Conservation (phyloP, 2,797 vertebrate species). For the Arctocebus calabarensis region DNA sequence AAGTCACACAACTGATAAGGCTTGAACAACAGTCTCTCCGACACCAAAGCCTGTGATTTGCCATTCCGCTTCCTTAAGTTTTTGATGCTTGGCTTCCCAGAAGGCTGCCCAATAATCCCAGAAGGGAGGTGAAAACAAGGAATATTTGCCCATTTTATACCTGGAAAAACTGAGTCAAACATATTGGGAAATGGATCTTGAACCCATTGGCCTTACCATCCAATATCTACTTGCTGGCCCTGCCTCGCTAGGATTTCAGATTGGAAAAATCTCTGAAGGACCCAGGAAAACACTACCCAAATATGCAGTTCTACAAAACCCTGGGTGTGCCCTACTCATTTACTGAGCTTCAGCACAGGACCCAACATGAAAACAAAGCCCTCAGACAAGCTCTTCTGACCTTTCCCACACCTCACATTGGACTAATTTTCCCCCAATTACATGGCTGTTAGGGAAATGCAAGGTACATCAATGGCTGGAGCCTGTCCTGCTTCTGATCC, state of each 20-base stretch:
- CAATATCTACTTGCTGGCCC: not conserved
- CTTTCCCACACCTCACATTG: conserved; percentile 55
- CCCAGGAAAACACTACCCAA: not conserved
- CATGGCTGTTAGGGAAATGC: conserved; percentile 36
- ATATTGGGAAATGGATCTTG: not conserved
- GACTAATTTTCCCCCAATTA: conserved; percentile 70
- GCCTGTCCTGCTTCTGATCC: conserved; percentile 53
- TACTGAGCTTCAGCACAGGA: not conserved
- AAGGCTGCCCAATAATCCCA: not conserved
- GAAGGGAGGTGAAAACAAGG: not conserved
- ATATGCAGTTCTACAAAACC: not conserved
- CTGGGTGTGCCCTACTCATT: not conserved
- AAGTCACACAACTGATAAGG: not conserved
- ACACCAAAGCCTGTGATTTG: not conserved
- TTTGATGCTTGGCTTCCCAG: not conserved
- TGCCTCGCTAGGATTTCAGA: not conserved
- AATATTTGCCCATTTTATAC: not conserved
- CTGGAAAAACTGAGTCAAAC: not conserved
- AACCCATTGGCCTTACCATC: not conserved
- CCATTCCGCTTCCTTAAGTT: not conserved
- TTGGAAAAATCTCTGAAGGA: not conserved
- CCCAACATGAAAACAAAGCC: conserved; percentile 24
- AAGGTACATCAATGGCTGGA: not conserved
- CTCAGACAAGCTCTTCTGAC: conserved; percentile 48
- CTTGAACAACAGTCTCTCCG: not conserved